Evolutionary conservation across 2,888 invertebrate genomes (phyloP).

Genomic region (Ethmia dodecea): DNA sequence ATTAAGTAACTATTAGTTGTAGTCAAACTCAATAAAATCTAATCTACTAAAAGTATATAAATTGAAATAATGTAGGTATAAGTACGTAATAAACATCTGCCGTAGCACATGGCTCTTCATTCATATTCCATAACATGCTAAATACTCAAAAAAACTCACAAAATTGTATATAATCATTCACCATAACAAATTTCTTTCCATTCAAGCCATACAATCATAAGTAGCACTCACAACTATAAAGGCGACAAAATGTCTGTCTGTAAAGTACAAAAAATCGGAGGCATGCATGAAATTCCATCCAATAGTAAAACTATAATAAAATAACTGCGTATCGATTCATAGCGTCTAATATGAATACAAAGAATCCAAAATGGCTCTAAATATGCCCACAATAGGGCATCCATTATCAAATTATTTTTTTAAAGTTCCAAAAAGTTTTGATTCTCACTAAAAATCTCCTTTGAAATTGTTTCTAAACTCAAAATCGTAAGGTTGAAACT

Average conservation of each 20-base stretch:
- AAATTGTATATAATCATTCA: constrained; percentile 46
- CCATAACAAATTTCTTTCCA: constrained; percentile 54
- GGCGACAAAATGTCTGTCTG: constrained; percentile 54
- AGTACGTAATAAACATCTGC: too few relatives aligned
- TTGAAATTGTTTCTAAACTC: too few relatives aligned
- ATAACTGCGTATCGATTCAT: constrained; percentile 45
- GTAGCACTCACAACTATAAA: constrained; percentile 41
- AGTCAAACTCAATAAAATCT: too few relatives aligned
- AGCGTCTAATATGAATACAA: constrained; percentile 21
- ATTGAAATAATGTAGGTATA: too few relatives aligned
- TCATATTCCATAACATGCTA: too few relatives aligned
- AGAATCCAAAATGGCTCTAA: not conserved
- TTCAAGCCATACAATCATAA: constrained; percentile 40
- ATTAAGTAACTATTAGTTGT: too few relatives aligned
- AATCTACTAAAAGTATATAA: too few relatives aligned
- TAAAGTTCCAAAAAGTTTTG: not conserved
- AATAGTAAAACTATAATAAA: constrained; percentile 53
- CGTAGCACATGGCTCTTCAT: too few relatives aligned
- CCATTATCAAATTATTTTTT: not conserved
- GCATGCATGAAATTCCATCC: constrained; percentile 62
- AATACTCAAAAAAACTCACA: constrained; percentile 34
- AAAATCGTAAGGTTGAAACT: not conserved
- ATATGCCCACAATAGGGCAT: not conserved
- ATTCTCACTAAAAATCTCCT: not conserved
- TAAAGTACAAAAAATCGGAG: constrained; percentile 35